Conservation (phyloP, 2,888 invertebrate genomes). For the Willowsia nigromaculata region DNA sequence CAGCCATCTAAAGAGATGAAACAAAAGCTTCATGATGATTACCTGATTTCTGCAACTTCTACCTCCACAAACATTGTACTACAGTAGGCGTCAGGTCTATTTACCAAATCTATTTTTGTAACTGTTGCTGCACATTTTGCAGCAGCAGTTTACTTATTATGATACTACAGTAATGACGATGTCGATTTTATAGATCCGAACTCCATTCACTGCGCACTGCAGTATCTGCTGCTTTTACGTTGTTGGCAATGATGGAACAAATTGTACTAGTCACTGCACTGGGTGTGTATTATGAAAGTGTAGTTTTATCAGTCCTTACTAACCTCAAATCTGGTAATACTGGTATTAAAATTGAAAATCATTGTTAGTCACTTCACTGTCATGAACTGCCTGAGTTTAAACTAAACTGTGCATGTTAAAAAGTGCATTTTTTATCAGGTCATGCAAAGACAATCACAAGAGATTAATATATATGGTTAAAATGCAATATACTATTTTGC, state of each 20-base stretch:
- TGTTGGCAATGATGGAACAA: background rate
- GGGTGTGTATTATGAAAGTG: slow-evolving; percentile 45
- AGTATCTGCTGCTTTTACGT: background rate
- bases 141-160: background rate
- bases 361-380: slow-evolving; percentile 51
- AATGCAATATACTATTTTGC: background rate
- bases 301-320: slow-evolving; percentile 5
- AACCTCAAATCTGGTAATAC: background rate
- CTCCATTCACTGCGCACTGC: background rate
- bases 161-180: background rate
- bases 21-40: slow-evolving; percentile 40
- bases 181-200: background rate
- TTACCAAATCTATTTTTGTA: background rate
- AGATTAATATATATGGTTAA: slow-evolving; percentile 14
- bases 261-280: slow-evolving; percentile 42
- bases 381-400: slow-evolving; percentile 46
- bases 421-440: slow-evolving; percentile 41
- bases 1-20: background rate
- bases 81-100: background rate
- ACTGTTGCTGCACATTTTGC: background rate
- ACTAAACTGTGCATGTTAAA: slow-evolving; percentile 15
- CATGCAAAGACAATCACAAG: slow-evolving; percentile 1
- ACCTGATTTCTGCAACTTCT: slow-evolving; percentile 55
- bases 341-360: slow-evolving; percentile 40
- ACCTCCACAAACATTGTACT: slow-evolving; percentile 37